Evolutionary conservation across 2,797 vertebrate species (phyloP).

Genomic region (Diplodus sargus): DNA sequence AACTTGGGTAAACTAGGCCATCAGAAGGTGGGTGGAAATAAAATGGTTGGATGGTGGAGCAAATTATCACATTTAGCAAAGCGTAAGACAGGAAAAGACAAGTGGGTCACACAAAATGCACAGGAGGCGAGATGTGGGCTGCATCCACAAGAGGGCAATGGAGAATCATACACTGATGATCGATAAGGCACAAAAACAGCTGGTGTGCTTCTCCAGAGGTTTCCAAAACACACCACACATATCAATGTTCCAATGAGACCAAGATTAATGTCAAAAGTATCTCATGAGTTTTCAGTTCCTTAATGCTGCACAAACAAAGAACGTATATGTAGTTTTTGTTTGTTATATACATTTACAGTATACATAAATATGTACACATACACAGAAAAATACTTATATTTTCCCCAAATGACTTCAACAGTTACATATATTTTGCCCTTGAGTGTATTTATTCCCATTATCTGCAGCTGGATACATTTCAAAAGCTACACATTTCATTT

Average conservation of each 20-base stretch:
- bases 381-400: too few relatives aligned
- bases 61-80: constrained; percentile 60
- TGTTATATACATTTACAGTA: too few relatives aligned
- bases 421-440: too few relatives aligned
- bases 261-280: not conserved
- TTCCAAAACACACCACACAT: not conserved
- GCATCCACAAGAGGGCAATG: constrained; percentile 70
- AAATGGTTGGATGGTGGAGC: constrained; percentile 46
- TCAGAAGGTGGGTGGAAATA: constrained; percentile 1
- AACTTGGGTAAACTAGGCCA: constrained; percentile 51
- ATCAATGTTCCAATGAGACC: not conserved
- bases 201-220: not conserved
- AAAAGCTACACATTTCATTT: too few relatives aligned
- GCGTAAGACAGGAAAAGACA: constrained; percentile 33
- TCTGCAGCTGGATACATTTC: too few relatives aligned
- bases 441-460: too few relatives aligned
- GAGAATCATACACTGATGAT: constrained; percentile 23
- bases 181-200: not conserved
- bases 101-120: constrained; percentile 41
- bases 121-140: constrained; percentile 32
- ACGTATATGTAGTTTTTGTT: too few relatives aligned
- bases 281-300: not conserved
- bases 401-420: too few relatives aligned
- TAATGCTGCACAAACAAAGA: too few relatives aligned
- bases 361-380: too few relatives aligned